A percentile compares a stretch with the other conserved stretches of the same genome.
phyloP scores from a whole-genome alignment of 2,113 vertebrate species.

The Terrapene triunguis region DNA sequence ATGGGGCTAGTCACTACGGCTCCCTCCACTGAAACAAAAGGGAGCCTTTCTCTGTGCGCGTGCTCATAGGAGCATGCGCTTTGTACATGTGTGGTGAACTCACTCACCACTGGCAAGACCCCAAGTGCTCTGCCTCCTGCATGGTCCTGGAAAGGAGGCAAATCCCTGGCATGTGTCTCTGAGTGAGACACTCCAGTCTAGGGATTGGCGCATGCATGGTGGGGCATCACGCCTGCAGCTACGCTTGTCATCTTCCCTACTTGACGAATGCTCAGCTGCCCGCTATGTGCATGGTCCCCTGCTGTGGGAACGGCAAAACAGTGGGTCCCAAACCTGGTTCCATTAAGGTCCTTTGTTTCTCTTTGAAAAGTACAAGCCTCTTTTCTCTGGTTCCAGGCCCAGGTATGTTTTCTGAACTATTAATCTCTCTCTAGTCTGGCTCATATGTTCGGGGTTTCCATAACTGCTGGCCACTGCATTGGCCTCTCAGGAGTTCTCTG shows the following conservation, averaged over 20 bases:
- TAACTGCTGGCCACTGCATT: neutral
- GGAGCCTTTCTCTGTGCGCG: conserved; percentile 44
- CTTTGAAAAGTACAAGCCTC: neutral
- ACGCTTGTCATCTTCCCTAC: neutral
- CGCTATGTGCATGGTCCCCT: neutral
- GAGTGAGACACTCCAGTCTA: neutral
- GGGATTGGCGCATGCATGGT: accelerated
- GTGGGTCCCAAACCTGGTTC: neutral
- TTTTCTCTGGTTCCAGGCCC: neutral
- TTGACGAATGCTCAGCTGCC: neutral
- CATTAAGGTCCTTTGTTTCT: neutral
- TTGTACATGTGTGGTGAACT: conserved; percentile 49
- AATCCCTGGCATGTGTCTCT: neutral
- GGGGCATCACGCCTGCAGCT: neutral
- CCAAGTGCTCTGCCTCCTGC: conserved; percentile 42
- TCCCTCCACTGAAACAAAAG: conserved; percentile 82
- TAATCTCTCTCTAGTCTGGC: neutral
- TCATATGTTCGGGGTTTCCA: neutral
- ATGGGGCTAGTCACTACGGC: conserved; percentile 83
- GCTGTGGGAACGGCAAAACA: neutral
- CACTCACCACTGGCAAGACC: neutral
- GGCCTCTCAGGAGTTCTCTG: neutral
- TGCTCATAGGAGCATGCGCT: conserved; percentile 36
- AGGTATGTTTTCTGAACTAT: neutral
- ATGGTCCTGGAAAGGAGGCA: conserved; percentile 40